Evolutionary conservation across 92 coral and sea anemone species (phyloP), one percentile per base, ranked within the genome.

Genomic region (Desmophyllum pertusum): DNA sequence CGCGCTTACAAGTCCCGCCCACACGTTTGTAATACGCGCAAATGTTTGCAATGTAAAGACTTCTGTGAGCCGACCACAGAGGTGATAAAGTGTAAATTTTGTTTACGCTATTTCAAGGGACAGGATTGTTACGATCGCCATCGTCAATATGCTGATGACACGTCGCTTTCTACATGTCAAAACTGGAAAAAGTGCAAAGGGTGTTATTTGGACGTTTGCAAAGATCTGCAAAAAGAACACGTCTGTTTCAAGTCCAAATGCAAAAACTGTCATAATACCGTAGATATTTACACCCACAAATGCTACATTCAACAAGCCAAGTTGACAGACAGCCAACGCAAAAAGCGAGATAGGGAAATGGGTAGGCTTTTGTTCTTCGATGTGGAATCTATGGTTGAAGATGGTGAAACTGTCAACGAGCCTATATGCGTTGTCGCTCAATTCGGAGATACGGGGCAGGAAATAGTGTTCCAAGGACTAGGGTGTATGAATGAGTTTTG

Each of bases 251-350:
- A 25, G 50, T 71, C 53, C 19, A n/a, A 10, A 37, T 67, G 73
- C 13, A 36, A 33, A 15, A 67, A 67, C 27, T 67, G 73, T 18
- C 18, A 40, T 2, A 6, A 43, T 0, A 43, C 10, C 2, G 55
- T 71, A 7, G 76, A 71, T 1, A 40, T 40, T 23, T 71, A 71
- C 31, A 71, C 53, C 0, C 76, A 71, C 36, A 71, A 71, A 71
- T 71, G 76, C 21, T 71, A 23, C 53, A 71, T 71, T 41, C 55
- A 71, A 2, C 76, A 40, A 40, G 76, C 53, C 1, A 71, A 41
- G 10, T 71, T 71, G 5, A 10, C 50, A 0, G 35, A 71, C 50
- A 43, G n/a, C 0, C 35, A 23, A 8, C 51, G 53, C 6, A 71
- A 6, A 40, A 43, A 43, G 53, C 19, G 50, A 5, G 36, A 71